Evolutionary conservation across 2,113 vertebrate genomes (phyloP).

Genomic region (Cyanoliseus patagonus): DNA sequence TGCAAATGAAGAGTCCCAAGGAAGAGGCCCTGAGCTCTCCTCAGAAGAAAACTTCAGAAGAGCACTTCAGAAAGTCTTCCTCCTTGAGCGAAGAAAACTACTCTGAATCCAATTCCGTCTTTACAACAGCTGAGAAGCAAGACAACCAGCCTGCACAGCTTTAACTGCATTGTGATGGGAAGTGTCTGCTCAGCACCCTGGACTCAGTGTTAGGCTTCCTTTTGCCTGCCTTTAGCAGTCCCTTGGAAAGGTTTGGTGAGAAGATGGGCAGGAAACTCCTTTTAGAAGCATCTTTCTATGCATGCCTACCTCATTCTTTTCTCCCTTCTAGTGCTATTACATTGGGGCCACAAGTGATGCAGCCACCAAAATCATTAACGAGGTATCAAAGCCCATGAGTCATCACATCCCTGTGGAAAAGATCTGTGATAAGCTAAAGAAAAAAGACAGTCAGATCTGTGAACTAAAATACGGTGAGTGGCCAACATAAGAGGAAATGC

Average conservation of each 20-base stretch:
- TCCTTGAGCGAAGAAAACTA: neutral
- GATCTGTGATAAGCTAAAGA: slow-evolving; percentile 97
- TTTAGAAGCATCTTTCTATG: neutral
- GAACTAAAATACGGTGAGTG: slow-evolving; percentile 94
- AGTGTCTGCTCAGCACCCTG: neutral
- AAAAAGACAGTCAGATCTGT: slow-evolving; percentile 96
- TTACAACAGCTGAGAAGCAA: neutral
- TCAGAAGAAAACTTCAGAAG: neutral
- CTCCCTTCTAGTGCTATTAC: slow-evolving; percentile 90
- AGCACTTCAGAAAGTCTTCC: neutral
- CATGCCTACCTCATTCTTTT: neutral
- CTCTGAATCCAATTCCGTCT: neutral
- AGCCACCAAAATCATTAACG: slow-evolving; percentile 95
- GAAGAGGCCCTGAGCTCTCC: neutral
- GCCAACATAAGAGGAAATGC: neutral
- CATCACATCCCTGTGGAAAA: slow-evolving; percentile 92
- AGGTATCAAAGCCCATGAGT: slow-evolving; percentile 93
- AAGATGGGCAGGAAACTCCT: neutral
- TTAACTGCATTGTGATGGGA: neutral
- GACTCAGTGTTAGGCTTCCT: neutral
- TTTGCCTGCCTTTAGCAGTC: neutral
- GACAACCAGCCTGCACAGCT: neutral
- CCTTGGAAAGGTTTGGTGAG: neutral
- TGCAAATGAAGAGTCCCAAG: neutral
- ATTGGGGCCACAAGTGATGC: slow-evolving; percentile 94